Evolutionary conservation across 2,888 invertebrate species (phyloP).

Genomic region (Nowickia ferox): DNA sequence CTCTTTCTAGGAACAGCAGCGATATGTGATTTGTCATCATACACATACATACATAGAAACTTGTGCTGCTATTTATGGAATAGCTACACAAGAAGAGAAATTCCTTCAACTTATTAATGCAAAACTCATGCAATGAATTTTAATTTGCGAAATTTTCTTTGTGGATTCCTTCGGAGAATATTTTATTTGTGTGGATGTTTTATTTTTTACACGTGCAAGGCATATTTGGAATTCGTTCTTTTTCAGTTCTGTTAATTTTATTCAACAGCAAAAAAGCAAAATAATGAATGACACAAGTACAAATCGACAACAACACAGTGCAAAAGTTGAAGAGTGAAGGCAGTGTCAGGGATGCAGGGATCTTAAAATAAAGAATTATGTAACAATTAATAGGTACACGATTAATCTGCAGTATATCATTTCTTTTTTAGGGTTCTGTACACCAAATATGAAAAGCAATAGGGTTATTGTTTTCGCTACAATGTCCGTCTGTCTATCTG

Average conservation of each 20-base stretch:
- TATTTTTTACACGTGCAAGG: constrained; percentile 60
- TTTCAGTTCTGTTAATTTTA: constrained; percentile 26
- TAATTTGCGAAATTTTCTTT: constrained; percentile 56
- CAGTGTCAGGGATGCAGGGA: not conserved
- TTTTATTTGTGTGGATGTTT: constrained; percentile 4
- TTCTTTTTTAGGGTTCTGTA: no score
- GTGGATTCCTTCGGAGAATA: not conserved
- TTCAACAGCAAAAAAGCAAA: constrained; percentile 34
- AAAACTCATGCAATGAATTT: constrained; percentile 60
- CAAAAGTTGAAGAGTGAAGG: no score
- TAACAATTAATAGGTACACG: no score
- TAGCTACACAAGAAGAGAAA: constrained; percentile 14
- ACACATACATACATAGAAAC: not conserved
- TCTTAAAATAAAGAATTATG: not conserved
- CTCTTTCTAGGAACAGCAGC: no score
- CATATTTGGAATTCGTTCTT: constrained; percentile 28
- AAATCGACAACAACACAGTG: not conserved
- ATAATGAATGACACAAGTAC: constrained; percentile 12
- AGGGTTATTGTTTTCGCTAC: no score
- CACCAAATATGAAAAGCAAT: no score
- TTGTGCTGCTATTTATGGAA: not conserved
- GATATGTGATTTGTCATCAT: no score
- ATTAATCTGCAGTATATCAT: no score
- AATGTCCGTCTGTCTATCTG: no score
- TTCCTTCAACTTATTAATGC: constrained; percentile 44